phyloP scores from a whole-genome alignment of 1,140 invertebrate species.

The Akabosia matsudoensis region DNA sequence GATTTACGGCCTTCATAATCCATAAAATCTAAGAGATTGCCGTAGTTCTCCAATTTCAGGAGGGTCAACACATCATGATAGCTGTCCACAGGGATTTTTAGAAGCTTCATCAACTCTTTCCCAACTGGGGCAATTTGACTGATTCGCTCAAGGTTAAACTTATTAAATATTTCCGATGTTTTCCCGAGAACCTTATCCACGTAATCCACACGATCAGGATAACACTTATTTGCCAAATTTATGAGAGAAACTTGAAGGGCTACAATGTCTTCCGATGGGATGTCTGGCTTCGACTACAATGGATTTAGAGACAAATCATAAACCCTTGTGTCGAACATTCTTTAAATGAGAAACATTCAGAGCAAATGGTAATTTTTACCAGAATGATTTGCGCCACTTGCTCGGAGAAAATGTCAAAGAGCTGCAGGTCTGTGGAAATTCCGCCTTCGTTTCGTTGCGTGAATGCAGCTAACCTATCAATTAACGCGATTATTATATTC shows the following conservation, averaged over 20 bases:
- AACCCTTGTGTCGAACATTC: too few species aligned
- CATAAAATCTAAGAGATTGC: constrained; percentile 78
- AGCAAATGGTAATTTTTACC: constrained; percentile 58
- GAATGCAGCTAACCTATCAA: constrained; percentile 83
- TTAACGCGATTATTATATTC: constrained; percentile 95
- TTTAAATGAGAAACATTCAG: too few species aligned
- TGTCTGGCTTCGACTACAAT: constrained; percentile 76
- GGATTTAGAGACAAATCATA: too few species aligned
- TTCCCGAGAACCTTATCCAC: constrained; percentile 92
- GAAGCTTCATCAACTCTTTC: constrained; percentile 83
- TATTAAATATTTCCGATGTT: constrained; percentile 79
- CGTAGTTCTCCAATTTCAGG: constrained; percentile 77
- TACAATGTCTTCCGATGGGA: constrained; percentile 94
- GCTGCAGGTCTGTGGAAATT: constrained; percentile 80
- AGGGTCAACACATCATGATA: constrained; percentile 90
- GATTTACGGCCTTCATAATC: constrained; percentile 84
- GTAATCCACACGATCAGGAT: constrained; percentile 89
- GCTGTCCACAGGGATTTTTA: constrained; percentile 91
- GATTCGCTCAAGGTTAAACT: constrained; percentile 70
- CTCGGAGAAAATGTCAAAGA: constrained; percentile 98
- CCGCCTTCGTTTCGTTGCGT: constrained; percentile 65
- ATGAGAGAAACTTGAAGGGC: constrained; percentile 91
- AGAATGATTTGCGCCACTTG: constrained; percentile 94
- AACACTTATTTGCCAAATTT: constrained; percentile 93
- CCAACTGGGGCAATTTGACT: constrained; percentile 79